These are phyloP conservation scores for Dendrolimus pini DNA, from an alignment of 2,888 invertebrate species.

Conservation along the genomic window DNA sequence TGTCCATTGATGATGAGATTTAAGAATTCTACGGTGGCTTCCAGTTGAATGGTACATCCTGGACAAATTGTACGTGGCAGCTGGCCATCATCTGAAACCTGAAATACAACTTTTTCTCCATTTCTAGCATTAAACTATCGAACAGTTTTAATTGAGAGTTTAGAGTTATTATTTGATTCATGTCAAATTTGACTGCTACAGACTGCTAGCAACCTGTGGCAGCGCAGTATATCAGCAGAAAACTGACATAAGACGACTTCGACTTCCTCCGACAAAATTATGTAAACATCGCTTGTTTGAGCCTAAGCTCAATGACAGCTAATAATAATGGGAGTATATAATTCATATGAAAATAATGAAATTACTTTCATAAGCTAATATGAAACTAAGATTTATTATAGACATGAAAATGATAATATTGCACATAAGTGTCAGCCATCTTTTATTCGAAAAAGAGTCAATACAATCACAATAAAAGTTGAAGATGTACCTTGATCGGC, in stretches of 20 bases:
- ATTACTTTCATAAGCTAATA: background rate
- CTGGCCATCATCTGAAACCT: slow-evolving; percentile 83
- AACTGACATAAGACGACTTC: no score
- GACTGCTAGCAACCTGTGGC: background rate
- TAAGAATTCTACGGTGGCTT: slow-evolving; percentile 84
- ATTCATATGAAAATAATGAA: background rate
- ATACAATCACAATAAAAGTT: slow-evolving; percentile 56
- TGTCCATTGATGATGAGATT: slow-evolving; percentile 84
- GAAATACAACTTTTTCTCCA: slow-evolving; percentile 19
- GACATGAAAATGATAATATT: slow-evolving; percentile 39
- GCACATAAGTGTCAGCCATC: slow-evolving; percentile 44
- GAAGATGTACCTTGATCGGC: slow-evolving; percentile 80
- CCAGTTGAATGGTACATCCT: slow-evolving; percentile 85
- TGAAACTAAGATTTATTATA: slow-evolving; percentile 13
- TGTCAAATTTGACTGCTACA: no score
- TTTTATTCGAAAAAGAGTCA: slow-evolving; percentile 52
- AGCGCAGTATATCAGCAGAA: no score
- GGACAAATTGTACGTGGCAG: slow-evolving; percentile 85
- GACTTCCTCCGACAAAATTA: no score
- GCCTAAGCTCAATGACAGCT: no score
- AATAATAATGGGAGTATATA: background rate
- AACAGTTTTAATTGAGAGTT: no score
- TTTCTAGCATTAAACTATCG: no score
- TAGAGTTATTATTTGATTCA: no score
- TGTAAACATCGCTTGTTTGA: no score